Percentiles rank a stretch among this genome's conserved stretches.
phyloP scores from a whole-genome alignment of 2,113 vertebrate genomes.

The Lethenteron camtschaticum region DNA sequence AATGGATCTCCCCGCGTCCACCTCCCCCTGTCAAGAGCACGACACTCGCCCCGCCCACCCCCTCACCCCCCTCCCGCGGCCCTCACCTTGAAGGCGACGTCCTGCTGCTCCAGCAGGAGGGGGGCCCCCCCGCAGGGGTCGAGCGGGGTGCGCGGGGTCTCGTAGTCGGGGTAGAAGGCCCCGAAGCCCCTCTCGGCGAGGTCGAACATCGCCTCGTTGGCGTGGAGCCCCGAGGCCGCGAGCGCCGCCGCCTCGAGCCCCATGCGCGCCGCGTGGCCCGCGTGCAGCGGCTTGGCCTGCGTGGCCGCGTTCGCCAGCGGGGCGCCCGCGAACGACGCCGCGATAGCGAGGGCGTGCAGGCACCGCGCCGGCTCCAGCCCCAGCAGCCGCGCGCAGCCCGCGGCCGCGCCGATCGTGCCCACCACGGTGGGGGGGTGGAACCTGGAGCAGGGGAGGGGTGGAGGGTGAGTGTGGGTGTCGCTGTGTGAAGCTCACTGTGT shows the following conservation, averaged over 20 bases:
- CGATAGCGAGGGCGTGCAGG: constrained; percentile 42
- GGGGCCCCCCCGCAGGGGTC: constrained; percentile 17
- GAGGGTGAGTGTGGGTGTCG: not conserved
- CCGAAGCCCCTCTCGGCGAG: constrained; percentile 39
- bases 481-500: too few relatives aligned
- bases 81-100: constrained; percentile 39
- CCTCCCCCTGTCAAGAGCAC: too few relatives aligned
- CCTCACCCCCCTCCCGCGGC: too few relatives aligned
- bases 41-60: too few relatives aligned
- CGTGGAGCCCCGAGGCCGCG: constrained; percentile 40
- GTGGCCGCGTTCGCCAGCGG: constrained; percentile 71
- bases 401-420: constrained; percentile 53
- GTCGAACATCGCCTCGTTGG: constrained; percentile 36
- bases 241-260: constrained; percentile 51
- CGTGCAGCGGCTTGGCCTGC: constrained; percentile 49
- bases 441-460: constrained; percentile 19
- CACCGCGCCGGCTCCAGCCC: constrained; percentile 27
- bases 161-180: constrained; percentile 47
- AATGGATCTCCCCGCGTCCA: too few relatives aligned
- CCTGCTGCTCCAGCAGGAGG: constrained; percentile 51
- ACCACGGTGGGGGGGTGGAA: constrained; percentile 64
- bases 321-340: constrained; percentile 45
- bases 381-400: constrained; percentile 37
- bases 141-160: constrained; percentile 27
- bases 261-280: constrained; percentile 44